Conservation (phyloP, 2,113 vertebrate species). For the Geothlypis trichas region DNA sequence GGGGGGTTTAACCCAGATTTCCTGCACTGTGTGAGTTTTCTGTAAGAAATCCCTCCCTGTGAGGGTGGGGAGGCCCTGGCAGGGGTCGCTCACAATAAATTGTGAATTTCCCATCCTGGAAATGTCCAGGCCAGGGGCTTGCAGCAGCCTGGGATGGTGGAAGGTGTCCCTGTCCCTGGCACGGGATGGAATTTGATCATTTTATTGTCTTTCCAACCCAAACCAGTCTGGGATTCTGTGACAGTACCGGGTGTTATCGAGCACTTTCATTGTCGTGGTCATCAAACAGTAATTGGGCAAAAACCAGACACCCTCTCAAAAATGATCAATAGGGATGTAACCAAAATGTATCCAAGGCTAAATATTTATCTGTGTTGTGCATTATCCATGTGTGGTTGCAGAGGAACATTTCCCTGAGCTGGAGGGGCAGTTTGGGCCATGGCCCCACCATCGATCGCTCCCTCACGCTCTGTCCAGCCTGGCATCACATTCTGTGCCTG, state of each 20-base stretch:
- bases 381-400: not conserved
- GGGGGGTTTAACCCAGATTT: not conserved
- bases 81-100: rapidly evolving
- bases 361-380: not conserved
- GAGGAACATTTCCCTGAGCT: not conserved
- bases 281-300: not conserved
- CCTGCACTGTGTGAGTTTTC: not conserved
- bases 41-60: not conserved
- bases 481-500: not conserved
- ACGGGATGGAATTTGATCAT: not conserved
- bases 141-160: not conserved
- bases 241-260: rapidly evolving
- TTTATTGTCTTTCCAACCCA: not conserved
- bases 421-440: not conserved
- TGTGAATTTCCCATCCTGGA: not conserved
- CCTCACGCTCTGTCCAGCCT: not conserved
- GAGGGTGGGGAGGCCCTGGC: not conserved
- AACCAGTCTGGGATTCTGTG: not conserved
- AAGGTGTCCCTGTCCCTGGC: not conserved
- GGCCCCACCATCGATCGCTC: rapidly evolving
- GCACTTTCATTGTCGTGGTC: no score
- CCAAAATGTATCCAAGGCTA: not conserved
- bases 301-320: not conserved
- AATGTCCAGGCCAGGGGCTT: not conserved
- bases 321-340: not conserved